A percentile compares a stretch with the other conserved stretches of the same genome.
Evolutionary conservation across 2,113 vertebrate species (phyloP).

Genomic region (Petrocephalus microphthalmus): DNA sequence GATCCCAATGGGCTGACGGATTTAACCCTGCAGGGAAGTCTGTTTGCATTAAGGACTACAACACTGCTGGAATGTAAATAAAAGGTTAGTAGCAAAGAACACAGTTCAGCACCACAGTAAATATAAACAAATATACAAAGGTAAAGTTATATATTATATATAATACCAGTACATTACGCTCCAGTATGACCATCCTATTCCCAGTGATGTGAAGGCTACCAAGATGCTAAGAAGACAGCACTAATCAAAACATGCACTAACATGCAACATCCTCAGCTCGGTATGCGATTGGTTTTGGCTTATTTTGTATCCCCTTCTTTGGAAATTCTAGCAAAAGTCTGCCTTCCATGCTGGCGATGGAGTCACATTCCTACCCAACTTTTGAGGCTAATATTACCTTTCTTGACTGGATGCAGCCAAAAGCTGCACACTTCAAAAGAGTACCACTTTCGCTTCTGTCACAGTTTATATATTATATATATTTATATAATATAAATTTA

Average conservation of each 20-base stretch:
- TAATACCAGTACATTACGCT: constrained; percentile 26
- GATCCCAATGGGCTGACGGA: not conserved
- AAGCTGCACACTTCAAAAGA: not conserved
- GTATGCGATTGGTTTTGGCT: constrained; percentile 8
- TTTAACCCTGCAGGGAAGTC: not conserved
- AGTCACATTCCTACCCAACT: constrained; percentile 16
- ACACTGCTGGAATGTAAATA: constrained; percentile 18
- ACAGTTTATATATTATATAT: not conserved
- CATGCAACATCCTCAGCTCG: constrained; percentile 34
- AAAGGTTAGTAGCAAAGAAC: constrained; percentile 19
- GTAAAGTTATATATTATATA: not conserved
- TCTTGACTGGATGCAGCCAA: not conserved
- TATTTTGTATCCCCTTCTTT: not conserved
- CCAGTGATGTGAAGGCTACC: constrained; percentile 38
- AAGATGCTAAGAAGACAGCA: constrained; percentile 40
- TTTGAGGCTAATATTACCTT: not conserved
- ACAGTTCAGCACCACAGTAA: not conserved
- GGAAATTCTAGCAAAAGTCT: not conserved
- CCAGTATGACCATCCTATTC: constrained; percentile 38
- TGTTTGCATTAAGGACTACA: not conserved
- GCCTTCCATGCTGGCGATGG: not conserved
- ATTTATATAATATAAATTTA: too few relatives aligned
- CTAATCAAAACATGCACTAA: constrained; percentile 37
- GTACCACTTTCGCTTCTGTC: not conserved
- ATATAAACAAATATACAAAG: not conserved